These are phyloP conservation scores for Sitodiplosis mosellana DNA, from an alignment of 1,140 invertebrate species.

Conservation along the genomic window DNA sequence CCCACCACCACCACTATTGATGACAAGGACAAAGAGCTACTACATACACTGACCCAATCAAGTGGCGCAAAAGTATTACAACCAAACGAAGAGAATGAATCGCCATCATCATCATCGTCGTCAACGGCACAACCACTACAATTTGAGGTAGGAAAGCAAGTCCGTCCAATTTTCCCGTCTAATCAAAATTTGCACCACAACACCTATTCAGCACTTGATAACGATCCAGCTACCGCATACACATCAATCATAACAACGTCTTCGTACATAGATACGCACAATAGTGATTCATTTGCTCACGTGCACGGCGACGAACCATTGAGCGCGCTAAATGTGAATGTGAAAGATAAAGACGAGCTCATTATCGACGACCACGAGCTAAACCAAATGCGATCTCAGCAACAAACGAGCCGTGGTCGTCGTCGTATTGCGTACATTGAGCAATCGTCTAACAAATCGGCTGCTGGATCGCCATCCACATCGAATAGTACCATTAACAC, in stretches of 20 bases:
- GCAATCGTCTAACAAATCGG: neutral
- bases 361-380: too few relatives aligned
- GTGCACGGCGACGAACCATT: neutral
- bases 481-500: constrained; percentile 13
- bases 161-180: neutral
- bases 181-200: too few relatives aligned
- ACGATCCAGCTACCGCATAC: neutral
- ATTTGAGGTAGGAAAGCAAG: constrained; percentile 1
- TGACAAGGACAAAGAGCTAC: neutral
- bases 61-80: constrained; percentile 8
- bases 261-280: neutral
- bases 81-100: constrained; percentile 2
- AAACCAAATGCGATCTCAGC: too few relatives aligned
- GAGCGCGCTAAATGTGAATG: neutral
- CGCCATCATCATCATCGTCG: neutral
- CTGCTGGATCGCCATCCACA: neutral
- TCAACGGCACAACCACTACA: neutral
- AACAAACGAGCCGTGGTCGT: neutral
- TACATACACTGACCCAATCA: neutral
- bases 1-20: neutral
- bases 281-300: constrained; percentile 3
- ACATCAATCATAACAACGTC: neutral
- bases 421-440: constrained; percentile 1
- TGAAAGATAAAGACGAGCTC: neutral
- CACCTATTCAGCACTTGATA: too few relatives aligned